phyloP scores from a whole-genome alignment of 2,113 vertebrate species.

The Podiceps cristatus region DNA sequence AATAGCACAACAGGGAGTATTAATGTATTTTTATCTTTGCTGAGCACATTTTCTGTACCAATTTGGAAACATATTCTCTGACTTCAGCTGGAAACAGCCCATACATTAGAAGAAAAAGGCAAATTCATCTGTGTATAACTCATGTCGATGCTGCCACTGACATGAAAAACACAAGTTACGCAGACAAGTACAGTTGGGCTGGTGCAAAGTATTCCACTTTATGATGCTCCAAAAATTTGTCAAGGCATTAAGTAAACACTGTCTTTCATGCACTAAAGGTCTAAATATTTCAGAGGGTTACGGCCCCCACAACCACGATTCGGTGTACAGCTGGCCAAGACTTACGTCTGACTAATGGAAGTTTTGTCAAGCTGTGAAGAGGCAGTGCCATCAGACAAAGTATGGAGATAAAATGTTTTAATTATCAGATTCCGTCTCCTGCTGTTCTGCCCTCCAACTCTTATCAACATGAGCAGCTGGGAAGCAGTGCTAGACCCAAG shows the following conservation, averaged over 20 bases:
- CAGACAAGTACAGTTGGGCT: neutral
- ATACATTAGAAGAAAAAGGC: neutral
- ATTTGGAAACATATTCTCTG: neutral
- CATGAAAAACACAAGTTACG: neutral
- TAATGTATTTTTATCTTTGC: neutral
- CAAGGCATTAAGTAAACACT: neutral
- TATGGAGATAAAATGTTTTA: neutral
- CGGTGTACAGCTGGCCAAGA: neutral
- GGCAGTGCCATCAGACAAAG: neutral
- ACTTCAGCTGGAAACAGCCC: neutral
- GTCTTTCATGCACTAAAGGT: neutral
- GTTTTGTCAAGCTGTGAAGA: neutral
- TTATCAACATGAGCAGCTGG: neutral
- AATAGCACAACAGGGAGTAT: neutral
- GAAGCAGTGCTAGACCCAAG: neutral
- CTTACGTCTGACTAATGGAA: neutral
- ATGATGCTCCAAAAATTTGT: neutral
- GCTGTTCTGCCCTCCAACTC: neutral
- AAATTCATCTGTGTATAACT: neutral
- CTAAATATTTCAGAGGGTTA: neutral
- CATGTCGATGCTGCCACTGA: neutral
- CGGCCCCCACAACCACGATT: accelerated
- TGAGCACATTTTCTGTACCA: neutral
- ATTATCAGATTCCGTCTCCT: neutral
- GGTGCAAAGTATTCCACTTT: neutral